Evolutionary conservation across 2,113 vertebrate genomes (phyloP), one percentile per base, ranked within the genome.

Genomic region (Lepidothrix coronata): DNA sequence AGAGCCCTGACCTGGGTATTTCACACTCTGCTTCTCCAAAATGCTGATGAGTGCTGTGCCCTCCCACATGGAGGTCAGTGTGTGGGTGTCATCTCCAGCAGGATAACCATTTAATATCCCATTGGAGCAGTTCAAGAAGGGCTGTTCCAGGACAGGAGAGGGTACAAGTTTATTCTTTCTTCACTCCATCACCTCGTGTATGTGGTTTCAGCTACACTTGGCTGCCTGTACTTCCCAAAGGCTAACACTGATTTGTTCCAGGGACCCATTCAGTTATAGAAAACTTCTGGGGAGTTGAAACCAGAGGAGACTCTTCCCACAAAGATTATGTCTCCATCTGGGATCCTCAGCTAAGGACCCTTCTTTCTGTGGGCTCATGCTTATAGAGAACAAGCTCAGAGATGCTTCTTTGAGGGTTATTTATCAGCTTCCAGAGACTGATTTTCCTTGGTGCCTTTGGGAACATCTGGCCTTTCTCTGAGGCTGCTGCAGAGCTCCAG

Each of bases 361-460:
- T 48, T 71, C 6, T 30, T 65, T 57, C 48, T 24, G 3, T 22
- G 30, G 37, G 8, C 12, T 80, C 1, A 0, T 19, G 23, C 10
- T 31, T 17, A 3, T 2, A 28, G 17, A 52, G 37, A 80, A 2
- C 27, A 15, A 52, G 2, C 6, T 65, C 48, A 48, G 41, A 72
- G 22, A 25, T 15, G 1, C 22, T 37, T 78, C 41, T 33, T 43
- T 19, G 31, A 5, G n/a, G 0, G 1, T 43, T 58, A 31, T 31
- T 54, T 11, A 27, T 49, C 18, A 37, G 4, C 41, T 52, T 66
- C 6, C 5, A 58, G 68, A 35, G 37, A 12, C 18, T 68, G 5
- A 9, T 23, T 94, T 57, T 12, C 51, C 83, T 5, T 33, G 41
- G 41, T 57, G 33, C 24, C 25, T 61, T 70, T 65, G 65, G 88